Base-by-base conservation (phyloP, 2,888 invertebrate species). In the Isoperla grammatica region DNA sequence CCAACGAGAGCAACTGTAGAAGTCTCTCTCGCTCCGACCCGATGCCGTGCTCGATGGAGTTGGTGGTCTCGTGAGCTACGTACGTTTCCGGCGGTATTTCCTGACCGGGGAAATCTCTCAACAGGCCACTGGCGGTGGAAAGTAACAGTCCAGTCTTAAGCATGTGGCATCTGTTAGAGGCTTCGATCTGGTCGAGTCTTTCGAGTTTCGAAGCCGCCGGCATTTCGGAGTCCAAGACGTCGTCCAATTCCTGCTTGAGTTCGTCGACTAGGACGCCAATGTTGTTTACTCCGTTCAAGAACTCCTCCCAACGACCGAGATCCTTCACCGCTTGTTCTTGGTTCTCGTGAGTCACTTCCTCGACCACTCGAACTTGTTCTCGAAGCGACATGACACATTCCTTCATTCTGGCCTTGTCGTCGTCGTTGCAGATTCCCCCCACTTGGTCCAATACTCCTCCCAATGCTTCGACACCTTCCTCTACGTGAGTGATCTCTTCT, bases 21-120 rank as follows among this genome's bases (percentile, higher is more conserved):
- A 90, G 78, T 55, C 87, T 84, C 63, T 91, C 90, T 62, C 89
- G 80, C 75, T 92, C 89, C 5, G 80, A 77, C 29, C 79, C 78
- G 8, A 92, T 83, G 17, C 79, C 78, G 65, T 86, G 83, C 65
- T 89, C 88, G 6, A 89, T 78, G 5, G 57, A 50, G 70, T 82
- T 84, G 1, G 83, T 83, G 15, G 79, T 78, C 65, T 90, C 89
- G 61, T 86, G 82, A 43, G 84, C 81, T 11, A 73, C 71, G 69
- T 85, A 86, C 0, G 87, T 77, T 65, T 85, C 84, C 53, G 80
- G 74, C 0, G 90, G 88, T 57, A 86, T 82, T 68, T 84, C 82
- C 64, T 82, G 82, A 20, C 82, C 83, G 0, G 89, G 86, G 71
- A 87, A 87, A 65, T 83, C 82, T 65, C 85, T 80, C 54, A 86